phyloP scores from a whole-genome alignment of 1,140 invertebrate genomes.

The Pararge aegeria region DNA sequence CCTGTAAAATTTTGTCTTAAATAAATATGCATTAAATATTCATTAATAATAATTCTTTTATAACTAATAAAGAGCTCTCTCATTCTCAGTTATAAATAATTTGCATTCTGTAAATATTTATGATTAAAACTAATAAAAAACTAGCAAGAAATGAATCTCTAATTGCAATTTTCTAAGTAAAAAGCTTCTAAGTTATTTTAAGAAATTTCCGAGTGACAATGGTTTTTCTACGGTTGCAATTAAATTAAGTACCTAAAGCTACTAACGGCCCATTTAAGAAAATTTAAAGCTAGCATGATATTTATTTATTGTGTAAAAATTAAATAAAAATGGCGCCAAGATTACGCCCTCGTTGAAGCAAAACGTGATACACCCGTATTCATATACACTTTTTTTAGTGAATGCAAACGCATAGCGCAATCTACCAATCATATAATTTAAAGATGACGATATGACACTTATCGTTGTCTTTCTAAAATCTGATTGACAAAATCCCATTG shows the following conservation, averaged over 20 bases:
- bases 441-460: too few relatives aligned
- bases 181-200: slow-evolving; percentile 1
- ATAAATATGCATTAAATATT: too few relatives aligned
- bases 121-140: background rate
- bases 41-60: too few relatives aligned
- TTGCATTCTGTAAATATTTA: too few relatives aligned
- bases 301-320: background rate
- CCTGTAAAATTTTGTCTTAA: too few relatives aligned
- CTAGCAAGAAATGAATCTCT: background rate
- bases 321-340: background rate
- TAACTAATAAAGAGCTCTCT: too few relatives aligned
- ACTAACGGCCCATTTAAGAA: background rate
- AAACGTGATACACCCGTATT: background rate
- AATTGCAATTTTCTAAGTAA: background rate
- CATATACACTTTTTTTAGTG: too few relatives aligned
- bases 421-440: background rate
- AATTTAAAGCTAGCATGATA: background rate
- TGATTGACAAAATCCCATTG: too few relatives aligned
- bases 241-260: background rate
- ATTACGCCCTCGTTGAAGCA: background rate
- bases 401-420: too few relatives aligned
- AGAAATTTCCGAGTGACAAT: background rate
- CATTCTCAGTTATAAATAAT: too few relatives aligned
- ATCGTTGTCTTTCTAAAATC: too few relatives aligned
- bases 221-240: background rate